Base-by-base conservation (phyloP, 2,797 vertebrate species). In the Etheostoma perlongum region DNA sequence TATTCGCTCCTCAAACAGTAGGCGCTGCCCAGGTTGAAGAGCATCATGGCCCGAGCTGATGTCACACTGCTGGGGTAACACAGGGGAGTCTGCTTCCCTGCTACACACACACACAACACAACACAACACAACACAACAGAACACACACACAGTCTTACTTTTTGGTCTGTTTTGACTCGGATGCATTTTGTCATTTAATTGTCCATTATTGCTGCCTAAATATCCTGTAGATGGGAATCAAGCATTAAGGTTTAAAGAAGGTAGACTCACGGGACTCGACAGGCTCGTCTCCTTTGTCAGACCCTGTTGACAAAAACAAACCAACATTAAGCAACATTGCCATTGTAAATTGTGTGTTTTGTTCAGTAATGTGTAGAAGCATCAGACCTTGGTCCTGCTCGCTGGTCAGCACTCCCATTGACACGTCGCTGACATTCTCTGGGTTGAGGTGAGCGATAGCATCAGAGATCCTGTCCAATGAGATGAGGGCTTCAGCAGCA, bases 1-100 rank as follows among this genome's bases (percentile, higher is more conserved):
- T 98, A 99, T 85, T 99, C 98, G 48, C 98, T 99, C 83, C 98
- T 94, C 87, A 99, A 88, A 72, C 98, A 99, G 92, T 99, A 99
- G 13, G 98, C 97, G 4, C 97, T 99, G 74, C 98, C 98, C 2
- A 99, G 94, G 90, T 99, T 99, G 88, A 99, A 99, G 0, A 99
- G 94, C 97, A 99, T 99, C 95, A 97, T 98, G 14, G 98, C 97
- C 63, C 98, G 93, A 10, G 98, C 98, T 16, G 96, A 96, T 3
- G 89, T 96, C 90, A 99, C 97, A 0, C 96, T 98, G 86, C 96
- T 99, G 81, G 98, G 98, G 88, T 99, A 99, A 85, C 97, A 99
- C 77, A 97, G 94, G 0, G 97, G 97, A 0, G 96, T 96, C 84
- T 97, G 97, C 89, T 98, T 99, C 90, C 97, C 97, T 92, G 97